These are phyloP conservation scores for Drosophila meridiana DNA, from an alignment of 2,888 invertebrate species.

Conservation along the genomic window DNA sequence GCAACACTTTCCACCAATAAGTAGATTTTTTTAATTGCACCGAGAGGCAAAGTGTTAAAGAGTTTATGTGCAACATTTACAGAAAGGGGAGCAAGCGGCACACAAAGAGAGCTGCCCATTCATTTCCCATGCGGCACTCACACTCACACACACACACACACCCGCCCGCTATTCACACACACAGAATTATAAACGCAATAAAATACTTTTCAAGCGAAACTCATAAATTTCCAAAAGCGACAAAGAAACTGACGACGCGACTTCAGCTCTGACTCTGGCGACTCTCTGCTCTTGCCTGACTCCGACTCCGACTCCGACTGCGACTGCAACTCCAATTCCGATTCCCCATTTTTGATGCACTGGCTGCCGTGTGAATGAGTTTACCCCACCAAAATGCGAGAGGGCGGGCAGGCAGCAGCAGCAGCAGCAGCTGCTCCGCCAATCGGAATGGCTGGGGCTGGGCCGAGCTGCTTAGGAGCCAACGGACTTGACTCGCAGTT, in stretches of 20 bases:
- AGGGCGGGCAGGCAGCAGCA: not conserved
- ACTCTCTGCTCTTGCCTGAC: slow-evolving; percentile 39
- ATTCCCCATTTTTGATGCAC: slow-evolving; percentile 52
- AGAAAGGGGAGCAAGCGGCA: slow-evolving; percentile 19
- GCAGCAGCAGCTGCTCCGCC: slow-evolving; percentile 51
- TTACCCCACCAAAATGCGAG: slow-evolving; percentile 17
- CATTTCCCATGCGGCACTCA: slow-evolving; percentile 72
- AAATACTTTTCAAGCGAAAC: slow-evolving; percentile 83
- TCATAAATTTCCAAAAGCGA: slow-evolving; percentile 82
- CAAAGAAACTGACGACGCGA: slow-evolving; percentile 68
- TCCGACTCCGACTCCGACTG: slow-evolving; percentile 37
- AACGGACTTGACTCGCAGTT: slow-evolving; percentile 57
- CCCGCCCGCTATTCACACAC: slow-evolving; percentile 34
- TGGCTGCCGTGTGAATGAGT: slow-evolving; percentile 78
- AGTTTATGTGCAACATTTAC: slow-evolving; percentile 83
- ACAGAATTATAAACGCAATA: slow-evolving; percentile 81
- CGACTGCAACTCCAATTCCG: slow-evolving; percentile 21
- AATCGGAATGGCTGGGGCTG: slow-evolving; percentile 37
- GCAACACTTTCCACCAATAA: slow-evolving; percentile 70
- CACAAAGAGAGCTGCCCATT: slow-evolving; percentile 57
- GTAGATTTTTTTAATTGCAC: slow-evolving; percentile 75
- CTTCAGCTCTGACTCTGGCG: slow-evolving; percentile 37
- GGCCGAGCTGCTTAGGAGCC: slow-evolving; percentile 60
- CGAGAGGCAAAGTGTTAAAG: slow-evolving; percentile 83
- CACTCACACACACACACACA: slow-evolving; percentile 27